Evolutionary conservation across 1,140 invertebrate genomes (phyloP), one percentile per base, ranked within the genome.

Genomic region (Probaryconus sp.): DNA sequence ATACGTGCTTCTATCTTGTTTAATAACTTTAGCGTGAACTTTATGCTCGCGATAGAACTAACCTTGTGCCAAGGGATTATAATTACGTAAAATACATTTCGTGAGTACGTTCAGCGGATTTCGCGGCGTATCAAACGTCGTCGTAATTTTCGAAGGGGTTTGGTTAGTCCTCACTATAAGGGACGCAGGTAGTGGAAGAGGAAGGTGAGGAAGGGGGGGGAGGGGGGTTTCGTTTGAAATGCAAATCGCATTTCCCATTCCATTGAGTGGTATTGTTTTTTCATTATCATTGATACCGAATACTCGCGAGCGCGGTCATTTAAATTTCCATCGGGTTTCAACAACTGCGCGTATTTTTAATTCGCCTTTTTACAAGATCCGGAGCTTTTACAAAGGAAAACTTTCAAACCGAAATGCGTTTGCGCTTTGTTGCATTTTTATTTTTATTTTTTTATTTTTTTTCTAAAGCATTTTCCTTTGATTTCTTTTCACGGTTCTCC

Each of bases 231-330:
- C 45, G 16, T 48, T 48, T 48, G 17, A 48, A 20, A 30, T 48
- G 45, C 28, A 48, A 48, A 48, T 48, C 1, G 6, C 45, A 18
- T 48, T 33, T 31, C 17, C 16, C 7, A 33, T 37, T 48, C 18
- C 31, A 51, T 51, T 51, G 11, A 35, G 37, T 26, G 20, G 31
- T 37, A 51, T 51, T 51, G 47, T 51, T 51, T 37, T 51, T 37
- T 37, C 30, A 51, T 51, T 51, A 51, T 37, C 31, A 26, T 48
- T 17, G 30, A 31, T 5, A 6, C 17, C 30, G 14, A 17, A n/a
- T 10, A 50, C 17, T 24, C 28, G 18, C 38, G 9, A 20, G 21
- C 38, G 7, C 2, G 1, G 11, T 7, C 28, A 26, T 26, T 26
- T 43, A 26, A 43, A 43, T 26, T 26, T 43, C 28, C 3, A 43